phyloP scores from a whole-genome alignment of 2,797 vertebrate species.

The Morus bassanus region DNA sequence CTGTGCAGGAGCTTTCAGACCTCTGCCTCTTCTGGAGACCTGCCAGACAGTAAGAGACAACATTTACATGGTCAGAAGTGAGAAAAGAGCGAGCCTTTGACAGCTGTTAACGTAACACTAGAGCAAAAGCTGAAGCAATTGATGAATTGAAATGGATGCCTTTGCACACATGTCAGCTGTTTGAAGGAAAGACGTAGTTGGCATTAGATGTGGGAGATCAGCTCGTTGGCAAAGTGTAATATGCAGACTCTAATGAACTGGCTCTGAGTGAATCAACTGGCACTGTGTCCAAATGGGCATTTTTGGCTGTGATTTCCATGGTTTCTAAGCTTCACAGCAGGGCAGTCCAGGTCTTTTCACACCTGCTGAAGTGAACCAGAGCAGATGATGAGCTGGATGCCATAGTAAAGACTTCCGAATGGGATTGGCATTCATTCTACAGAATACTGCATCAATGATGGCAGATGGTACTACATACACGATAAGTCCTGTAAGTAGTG shows the following conservation, averaged over 20 bases:
- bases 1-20: neutral
- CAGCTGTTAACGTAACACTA: neutral
- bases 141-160: constrained; percentile 51
- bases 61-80: neutral
- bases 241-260: constrained; percentile 49
- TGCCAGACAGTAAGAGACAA: constrained; percentile 7
- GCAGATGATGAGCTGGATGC: constrained; percentile 43
- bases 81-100: neutral
- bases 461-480: constrained; percentile 45
- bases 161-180: constrained; percentile 67
- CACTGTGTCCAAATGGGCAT: constrained; percentile 57
- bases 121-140: constrained; percentile 37
- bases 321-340: constrained; percentile 46
- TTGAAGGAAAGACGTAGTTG: constrained; percentile 50
- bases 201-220: constrained; percentile 48
- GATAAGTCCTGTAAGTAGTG: neutral
- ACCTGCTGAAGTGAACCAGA: constrained; percentile 64
- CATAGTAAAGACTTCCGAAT: constrained; percentile 1
- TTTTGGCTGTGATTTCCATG: constrained; percentile 5
- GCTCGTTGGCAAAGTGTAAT: constrained; percentile 33
- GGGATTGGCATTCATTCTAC: constrained; percentile 24
- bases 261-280: constrained; percentile 47
- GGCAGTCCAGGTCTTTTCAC: constrained; percentile 58
- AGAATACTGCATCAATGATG: constrained; percentile 14
- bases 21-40: neutral